Evolutionary conservation across 1,140 invertebrate species (phyloP), one percentile per base, ranked within the genome.

Genomic region (Mycetomoellerius zeteki): DNA sequence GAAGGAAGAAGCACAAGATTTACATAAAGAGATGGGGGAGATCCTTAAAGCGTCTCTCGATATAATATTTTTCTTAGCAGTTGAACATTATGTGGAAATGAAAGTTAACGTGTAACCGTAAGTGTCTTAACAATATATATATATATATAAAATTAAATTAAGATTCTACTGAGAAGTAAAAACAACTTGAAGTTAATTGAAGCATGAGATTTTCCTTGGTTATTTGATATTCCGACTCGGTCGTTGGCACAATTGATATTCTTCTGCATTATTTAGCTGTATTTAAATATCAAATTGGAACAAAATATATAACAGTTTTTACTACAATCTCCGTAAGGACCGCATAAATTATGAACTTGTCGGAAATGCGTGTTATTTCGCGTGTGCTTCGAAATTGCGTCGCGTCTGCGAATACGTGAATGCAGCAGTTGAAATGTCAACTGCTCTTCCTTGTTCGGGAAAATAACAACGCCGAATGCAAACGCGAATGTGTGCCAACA

Each of bases 391-490:
- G 78, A 71, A 81, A 81, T 71, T 71, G 52, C 65, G 6, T 71
- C 37, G 65, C 21, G 16, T 71, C 33, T 71, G 33, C 50, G 64
- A 54, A 54, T 69, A 78, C 43, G 62, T 10, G 30, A 62, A n/a
- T 71, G 47, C 33, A 71, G 65, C 64, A 71, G 43, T 71, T 71
- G 78, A 81, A 71, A 71, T 71, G 50, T 81, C 65, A 56, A 71
- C 78, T 71, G 78, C 16, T 81, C 27, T 52, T 71, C 30, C 30
- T 81, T 71, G 33, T n/a, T 71, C 64, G 47, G 7, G 52, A 81
- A 56, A 81, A 56, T 81, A 71, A 81, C 64, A 30, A 30, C 64
- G 30, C 24, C 50, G 37, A 33, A 71, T 43, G 64, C 65, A 71
- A 56, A 37, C 50, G 47, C 64, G 21, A 54, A 37, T 24, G 30